These are phyloP conservation scores for Margaritifera margaritifera DNA, from an alignment of 2,888 invertebrate species.

Conservation along the genomic window DNA sequence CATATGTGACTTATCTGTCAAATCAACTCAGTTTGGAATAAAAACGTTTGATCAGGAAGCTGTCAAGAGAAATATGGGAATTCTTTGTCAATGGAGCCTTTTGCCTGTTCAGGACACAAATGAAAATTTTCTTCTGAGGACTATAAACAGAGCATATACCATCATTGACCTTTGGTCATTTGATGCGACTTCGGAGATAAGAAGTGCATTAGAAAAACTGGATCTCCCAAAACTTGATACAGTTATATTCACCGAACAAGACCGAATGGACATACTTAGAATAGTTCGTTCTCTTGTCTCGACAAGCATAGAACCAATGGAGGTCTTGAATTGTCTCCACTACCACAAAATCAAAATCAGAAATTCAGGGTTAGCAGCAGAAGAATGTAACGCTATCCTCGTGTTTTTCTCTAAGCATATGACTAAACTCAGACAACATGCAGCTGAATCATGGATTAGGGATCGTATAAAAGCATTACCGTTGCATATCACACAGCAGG, in stretches of 20 bases:
- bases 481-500: constrained; percentile 11
- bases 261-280: too few relatives aligned
- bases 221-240: neutral
- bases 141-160: neutral
- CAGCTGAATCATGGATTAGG: neutral
- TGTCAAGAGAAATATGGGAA: neutral
- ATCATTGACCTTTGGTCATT: neutral
- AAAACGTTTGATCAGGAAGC: too few relatives aligned
- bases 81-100: constrained; percentile 5
- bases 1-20: constrained; percentile 5
- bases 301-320: neutral
- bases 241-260: too few relatives aligned
- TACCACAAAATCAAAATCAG: neutral
- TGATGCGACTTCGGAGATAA: neutral
- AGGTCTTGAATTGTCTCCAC: constrained; percentile 4
- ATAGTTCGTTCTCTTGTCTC: neutral
- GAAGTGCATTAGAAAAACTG: neutral
- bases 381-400: constrained; percentile 2
- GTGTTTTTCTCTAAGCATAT: neutral
- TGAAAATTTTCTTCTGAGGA: too few relatives aligned
- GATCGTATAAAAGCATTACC: constrained; percentile 7
- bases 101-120: neutral
- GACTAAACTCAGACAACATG: neutral
- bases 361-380: neutral
- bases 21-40: neutral